Evolutionary conservation across 2,888 invertebrate species (phyloP).

Genomic region (Dryocosmus kuriphilus): DNA sequence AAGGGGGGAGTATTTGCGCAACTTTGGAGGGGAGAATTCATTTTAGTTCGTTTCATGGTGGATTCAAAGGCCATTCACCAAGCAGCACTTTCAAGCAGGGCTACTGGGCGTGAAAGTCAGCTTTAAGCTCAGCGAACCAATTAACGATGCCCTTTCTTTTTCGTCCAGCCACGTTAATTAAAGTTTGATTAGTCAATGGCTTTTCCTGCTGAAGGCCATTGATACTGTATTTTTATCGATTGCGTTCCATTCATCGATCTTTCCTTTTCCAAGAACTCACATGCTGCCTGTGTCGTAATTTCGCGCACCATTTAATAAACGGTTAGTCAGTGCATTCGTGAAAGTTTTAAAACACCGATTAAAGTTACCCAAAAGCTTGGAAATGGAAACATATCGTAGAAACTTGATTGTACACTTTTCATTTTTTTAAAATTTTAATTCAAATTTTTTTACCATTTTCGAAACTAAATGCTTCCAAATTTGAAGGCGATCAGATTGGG

Average conservation of each 20-base stretch:
- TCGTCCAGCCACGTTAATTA: slow-evolving; percentile 27
- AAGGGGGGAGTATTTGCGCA: background rate
- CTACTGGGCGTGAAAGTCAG: slow-evolving; percentile 35
- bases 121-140: slow-evolving; percentile 37
- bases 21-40: background rate
- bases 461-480: no score
- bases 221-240: slow-evolving; percentile 26
- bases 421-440: no score
- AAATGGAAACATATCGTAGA: no score
- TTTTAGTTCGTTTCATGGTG: slow-evolving; percentile 31
- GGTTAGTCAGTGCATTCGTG: no score
- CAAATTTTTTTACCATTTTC: no score
- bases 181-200: slow-evolving; percentile 33
- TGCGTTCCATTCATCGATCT: slow-evolving; percentile 3
- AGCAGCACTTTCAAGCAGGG: slow-evolving; percentile 20
- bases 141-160: slow-evolving; percentile 31
- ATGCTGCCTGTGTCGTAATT: background rate
- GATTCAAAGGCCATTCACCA: slow-evolving; percentile 24
- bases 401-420: no score
- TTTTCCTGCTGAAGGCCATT: slow-evolving; percentile 15
- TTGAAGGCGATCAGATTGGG: no score
- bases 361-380: no score
- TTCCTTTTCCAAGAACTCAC: background rate
- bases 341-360: no score
- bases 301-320: no score